A percentile compares a stretch with the other conserved stretches of the same genome.
Evolutionary conservation across 37 sponge, comb jelly and placozoan species (phyloP).

Genomic region (Chondrosia reniformis): DNA sequence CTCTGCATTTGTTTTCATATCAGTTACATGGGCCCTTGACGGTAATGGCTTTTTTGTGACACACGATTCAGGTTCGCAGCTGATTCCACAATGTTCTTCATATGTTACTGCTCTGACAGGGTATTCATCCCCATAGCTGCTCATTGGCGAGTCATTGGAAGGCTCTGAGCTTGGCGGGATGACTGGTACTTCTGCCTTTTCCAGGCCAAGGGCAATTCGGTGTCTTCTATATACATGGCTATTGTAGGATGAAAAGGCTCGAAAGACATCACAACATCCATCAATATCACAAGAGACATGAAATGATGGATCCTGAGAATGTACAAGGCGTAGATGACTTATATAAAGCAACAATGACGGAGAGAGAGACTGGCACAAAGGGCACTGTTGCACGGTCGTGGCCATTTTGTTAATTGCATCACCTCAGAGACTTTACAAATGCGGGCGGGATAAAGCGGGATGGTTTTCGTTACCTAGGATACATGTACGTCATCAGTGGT

Average conservation of each 20-base stretch:
- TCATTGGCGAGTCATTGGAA: neutral
- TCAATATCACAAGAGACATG: constrained; percentile 22
- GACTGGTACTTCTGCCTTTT: neutral
- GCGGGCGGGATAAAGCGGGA: no score
- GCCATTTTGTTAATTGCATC: neutral
- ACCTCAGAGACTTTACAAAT: neutral
- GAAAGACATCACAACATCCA: constrained; percentile 13
- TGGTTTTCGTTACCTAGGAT: no score
- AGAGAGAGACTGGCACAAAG: constrained; percentile 9
- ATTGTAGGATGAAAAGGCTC: constrained; percentile 24
- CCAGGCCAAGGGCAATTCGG: neutral
- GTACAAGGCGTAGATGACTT: constrained; percentile 39
- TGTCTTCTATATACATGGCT: constrained; percentile 37
- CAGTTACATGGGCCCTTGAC: neutral
- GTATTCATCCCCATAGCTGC: neutral
- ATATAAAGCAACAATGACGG: constrained; percentile 2
- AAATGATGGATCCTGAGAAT: constrained; percentile 25
- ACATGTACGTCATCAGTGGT: no score
- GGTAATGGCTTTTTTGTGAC: neutral
- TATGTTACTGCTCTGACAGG: neutral
- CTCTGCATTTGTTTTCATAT: constrained; percentile 1
- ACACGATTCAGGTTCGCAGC: no score
- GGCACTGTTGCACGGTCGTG: no score
- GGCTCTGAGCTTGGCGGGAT: neutral
- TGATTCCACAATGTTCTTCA: neutral